These are phyloP conservation scores for Habroteleia sp. DNA, from an alignment of 2,888 invertebrate species.

Conservation along the genomic window DNA sequence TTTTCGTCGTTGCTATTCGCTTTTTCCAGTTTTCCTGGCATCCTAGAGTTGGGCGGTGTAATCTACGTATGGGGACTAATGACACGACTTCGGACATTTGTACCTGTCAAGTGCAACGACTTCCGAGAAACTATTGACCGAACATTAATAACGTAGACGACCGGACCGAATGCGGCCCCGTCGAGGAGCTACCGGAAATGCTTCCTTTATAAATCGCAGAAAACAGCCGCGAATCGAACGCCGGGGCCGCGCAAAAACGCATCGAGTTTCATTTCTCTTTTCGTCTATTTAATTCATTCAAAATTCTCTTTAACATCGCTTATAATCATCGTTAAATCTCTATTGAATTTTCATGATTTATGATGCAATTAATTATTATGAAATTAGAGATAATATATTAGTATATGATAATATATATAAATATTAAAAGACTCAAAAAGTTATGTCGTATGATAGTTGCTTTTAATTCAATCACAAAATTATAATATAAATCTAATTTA, in stretches of 20 bases:
- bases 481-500: no score
- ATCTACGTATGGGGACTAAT: constrained; percentile 73
- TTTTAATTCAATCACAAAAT: no score
- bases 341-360: no score
- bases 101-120: constrained; percentile 77
- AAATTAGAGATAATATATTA: no score
- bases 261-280: background rate
- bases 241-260: constrained; percentile 16
- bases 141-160: constrained; percentile 77
- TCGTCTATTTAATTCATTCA: background rate
- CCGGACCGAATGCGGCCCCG: constrained; percentile 53
- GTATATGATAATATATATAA: no score
- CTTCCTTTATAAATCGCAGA: constrained; percentile 62
- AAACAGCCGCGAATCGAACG: constrained; percentile 38
- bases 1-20: constrained; percentile 24
- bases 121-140: constrained; percentile 76
- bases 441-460: no score
- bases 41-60: constrained; percentile 39
- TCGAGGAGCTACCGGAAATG: constrained; percentile 53
- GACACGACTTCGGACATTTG: constrained; percentile 77
- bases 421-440: no score
- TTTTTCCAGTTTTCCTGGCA: constrained; percentile 35
- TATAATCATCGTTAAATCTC: background rate
- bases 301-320: constrained; percentile 3
- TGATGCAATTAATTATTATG: no score